Evolutionary conservation across 1,140 invertebrate genomes (phyloP), one percentile per base, ranked within the genome.

Genomic region (Eriocheir sinensis): DNA sequence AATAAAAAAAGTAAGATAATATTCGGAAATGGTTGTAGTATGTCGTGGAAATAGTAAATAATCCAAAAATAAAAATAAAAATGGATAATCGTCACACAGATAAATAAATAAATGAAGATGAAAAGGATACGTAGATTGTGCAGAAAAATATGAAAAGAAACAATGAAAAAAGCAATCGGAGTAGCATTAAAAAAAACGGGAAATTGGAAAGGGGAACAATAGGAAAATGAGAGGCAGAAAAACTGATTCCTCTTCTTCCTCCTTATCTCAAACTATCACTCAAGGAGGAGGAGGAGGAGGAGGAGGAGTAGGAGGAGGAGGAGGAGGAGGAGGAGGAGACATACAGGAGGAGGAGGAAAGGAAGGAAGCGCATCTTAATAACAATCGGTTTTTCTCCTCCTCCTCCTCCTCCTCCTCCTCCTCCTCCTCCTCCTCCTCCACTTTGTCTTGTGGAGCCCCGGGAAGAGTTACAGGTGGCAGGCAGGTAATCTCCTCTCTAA

Each of bases 301-400:
- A 88, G 38, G 38, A 89, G 36, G n/a, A 86, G 91, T 79, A 60
- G 86, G 30, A 48, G 83, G 32, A 92, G 95, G 36, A 89, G 53
- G 79, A 44, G 88, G 36, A 40, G 91, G 36, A 41, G 38, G 81
- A 85, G 81, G 38, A 85, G 38, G 17, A 53, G 21, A 53, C 48
- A 53, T n/a, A 53, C 12, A 3, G 48, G 21, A 21, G 48, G n/a
- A n/a, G n/a, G n/a, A 72, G 21, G n/a, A 72, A n/a, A 72, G 60
- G 60, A 72, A 72, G 60, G 60, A 72, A n/a, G n/a, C 60, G n/a
- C 27, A 72, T 72, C 60, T 72, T 72, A 72, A 72, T 72, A 72
- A 72, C 60, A 72, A 72, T 72, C 60, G 8, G 60, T n/a, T 8
- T 1, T 2, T 21, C 4, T 21, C 30, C 21, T n/a, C 60, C 30